phyloP scores from a whole-genome alignment of 1,140 invertebrate genomes.

The Oryctes rhinoceros region DNA sequence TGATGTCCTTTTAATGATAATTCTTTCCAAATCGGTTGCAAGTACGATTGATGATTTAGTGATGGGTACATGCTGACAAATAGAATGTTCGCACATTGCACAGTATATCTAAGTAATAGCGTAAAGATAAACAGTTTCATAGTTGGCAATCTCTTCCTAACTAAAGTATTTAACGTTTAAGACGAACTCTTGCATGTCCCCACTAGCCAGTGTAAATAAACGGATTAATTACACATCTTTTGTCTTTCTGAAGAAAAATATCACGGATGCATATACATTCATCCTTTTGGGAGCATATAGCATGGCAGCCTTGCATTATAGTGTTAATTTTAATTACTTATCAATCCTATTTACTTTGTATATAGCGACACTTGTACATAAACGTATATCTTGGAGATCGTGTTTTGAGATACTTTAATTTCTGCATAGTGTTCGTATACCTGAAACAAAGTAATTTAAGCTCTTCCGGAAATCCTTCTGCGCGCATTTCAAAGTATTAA shows the following conservation, averaged over 20 bases:
- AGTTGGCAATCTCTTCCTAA: neutral
- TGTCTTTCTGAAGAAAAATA: neutral
- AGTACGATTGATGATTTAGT: slow-evolving; percentile 36
- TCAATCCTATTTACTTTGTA: too few species aligned
- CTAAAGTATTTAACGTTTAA: neutral
- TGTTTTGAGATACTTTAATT: too few species aligned
- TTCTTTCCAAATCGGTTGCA: slow-evolving; percentile 44
- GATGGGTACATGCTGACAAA: slow-evolving; percentile 35
- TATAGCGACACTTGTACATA: too few species aligned
- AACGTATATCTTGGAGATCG: too few species aligned
- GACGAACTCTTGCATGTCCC: neutral
- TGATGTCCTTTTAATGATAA: slow-evolving; percentile 59
- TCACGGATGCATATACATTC: neutral
- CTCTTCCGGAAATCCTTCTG: too few species aligned
- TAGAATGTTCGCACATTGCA: slow-evolving; percentile 43
- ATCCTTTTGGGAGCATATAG: too few species aligned
- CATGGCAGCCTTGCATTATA: too few species aligned
- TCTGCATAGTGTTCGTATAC: too few species aligned
- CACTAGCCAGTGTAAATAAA: neutral
- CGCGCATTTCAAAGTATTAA: too few species aligned
- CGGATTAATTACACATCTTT: neutral
- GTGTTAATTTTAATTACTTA: too few species aligned
- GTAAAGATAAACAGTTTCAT: slow-evolving; percentile 32
- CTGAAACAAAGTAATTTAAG: too few species aligned
- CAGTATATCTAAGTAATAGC: slow-evolving; percentile 32